Evolutionary conservation across 2,797 vertebrate species (phyloP).

Genomic region (Eulemur albifrons): DNA sequence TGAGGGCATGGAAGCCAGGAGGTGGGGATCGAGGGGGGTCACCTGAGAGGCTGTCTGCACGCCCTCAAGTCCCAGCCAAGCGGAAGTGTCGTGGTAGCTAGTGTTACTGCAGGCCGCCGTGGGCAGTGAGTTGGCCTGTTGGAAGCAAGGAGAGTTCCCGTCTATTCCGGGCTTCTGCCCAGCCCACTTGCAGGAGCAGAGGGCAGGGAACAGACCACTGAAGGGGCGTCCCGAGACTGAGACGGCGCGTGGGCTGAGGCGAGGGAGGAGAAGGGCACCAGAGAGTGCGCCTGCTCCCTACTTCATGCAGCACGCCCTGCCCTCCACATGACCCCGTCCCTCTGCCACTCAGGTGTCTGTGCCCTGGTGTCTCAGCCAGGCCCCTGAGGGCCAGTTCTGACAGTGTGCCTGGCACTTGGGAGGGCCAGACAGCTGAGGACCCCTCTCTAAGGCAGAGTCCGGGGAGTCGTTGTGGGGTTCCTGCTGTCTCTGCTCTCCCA

Average conservation of each 20-base stretch:
- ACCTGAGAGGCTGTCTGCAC: background rate
- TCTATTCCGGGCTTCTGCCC: background rate
- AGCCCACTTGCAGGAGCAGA: fast-evolving
- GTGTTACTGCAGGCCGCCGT: fast-evolving
- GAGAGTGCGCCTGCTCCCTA: background rate
- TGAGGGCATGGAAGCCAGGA: background rate
- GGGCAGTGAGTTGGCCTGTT: no score
- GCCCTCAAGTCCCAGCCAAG: background rate
- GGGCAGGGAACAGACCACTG: background rate
- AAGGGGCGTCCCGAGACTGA: background rate
- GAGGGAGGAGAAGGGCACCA: background rate
- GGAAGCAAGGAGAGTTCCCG: background rate
- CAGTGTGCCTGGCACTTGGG: background rate
- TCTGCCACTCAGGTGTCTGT: background rate
- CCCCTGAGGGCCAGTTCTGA: background rate
- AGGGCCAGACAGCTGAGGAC: background rate
- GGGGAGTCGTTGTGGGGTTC: fast-evolving
- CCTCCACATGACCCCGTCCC: fast-evolving
- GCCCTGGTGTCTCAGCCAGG: background rate
- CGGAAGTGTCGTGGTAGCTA: fast-evolving
- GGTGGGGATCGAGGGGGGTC: no score
- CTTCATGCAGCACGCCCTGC: background rate
- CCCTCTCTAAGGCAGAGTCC: background rate
- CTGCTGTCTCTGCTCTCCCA: background rate
- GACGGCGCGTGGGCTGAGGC: background rate